phyloP scores from a whole-genome alignment of 2,888 invertebrate species.

The Petrophora chlorosata region DNA sequence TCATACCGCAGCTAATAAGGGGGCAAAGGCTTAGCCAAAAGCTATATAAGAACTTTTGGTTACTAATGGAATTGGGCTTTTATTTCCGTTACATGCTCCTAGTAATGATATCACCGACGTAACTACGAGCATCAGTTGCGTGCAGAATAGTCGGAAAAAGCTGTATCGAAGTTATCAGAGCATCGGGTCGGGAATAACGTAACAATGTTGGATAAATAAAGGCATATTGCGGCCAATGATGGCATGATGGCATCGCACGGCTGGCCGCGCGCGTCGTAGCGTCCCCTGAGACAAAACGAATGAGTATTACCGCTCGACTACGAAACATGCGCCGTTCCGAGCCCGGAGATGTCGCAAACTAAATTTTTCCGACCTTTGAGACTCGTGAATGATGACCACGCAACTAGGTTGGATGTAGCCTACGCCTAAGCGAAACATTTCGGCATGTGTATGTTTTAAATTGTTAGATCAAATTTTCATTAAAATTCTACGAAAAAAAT shows the following conservation, averaged over 20 bases:
- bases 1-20: constrained; percentile 19
- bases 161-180: constrained; percentile 60
- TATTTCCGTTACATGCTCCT: constrained; percentile 51
- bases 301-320: constrained; percentile 60
- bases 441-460: neutral
- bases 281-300: constrained; percentile 65
- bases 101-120: constrained; percentile 46
- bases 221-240: constrained; percentile 65
- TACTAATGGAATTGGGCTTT: constrained; percentile 41
- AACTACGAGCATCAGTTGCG: constrained; percentile 47
- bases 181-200: constrained; percentile 59
- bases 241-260: constrained; percentile 53
- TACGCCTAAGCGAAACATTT: neutral
- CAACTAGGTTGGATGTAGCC: constrained; percentile 5
- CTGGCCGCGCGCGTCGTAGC: constrained; percentile 55
- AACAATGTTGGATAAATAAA: constrained; percentile 69
- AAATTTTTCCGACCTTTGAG: constrained; percentile 33
- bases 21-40: constrained; percentile 25
- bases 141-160: constrained; percentile 47
- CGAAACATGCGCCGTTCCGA: constrained; percentile 49
- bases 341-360: constrained; percentile 39
- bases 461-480: no score
- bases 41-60: constrained; percentile 25
- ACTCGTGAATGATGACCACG: constrained; percentile 30
- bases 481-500: no score